Base-by-base conservation (phyloP, 2,888 invertebrate genomes). In the Clivina fossor region DNA sequence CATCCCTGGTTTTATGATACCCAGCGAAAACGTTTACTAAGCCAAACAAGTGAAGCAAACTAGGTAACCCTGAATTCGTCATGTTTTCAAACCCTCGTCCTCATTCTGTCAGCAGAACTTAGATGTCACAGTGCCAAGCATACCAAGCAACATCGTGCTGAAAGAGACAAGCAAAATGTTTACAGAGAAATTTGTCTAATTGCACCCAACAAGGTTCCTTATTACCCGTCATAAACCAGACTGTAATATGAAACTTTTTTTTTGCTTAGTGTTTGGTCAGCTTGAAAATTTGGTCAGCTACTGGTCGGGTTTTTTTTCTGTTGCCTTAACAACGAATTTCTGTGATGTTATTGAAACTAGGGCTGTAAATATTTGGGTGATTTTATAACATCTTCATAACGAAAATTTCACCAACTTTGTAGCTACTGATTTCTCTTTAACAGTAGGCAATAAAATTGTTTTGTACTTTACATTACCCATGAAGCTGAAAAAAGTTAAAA, bases 1-100 rank as follows among this genome's bases (percentile, higher is more conserved):
- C 26, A 5, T 26, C 26, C n/a, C n/a, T n/a, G n/a, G n/a, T n/a
- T n/a, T n/a, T n/a, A 8, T 26, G 30, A 32, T 13, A 32, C 9
- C 44, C 18, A 28, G 30, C 18, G 8, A 9, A 28, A n/a, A 30
- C 30, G 30, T 44, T 44, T 43, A 28, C 44, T 28, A 18, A 28
- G 30, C 44, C 30, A 44, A 18, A 30, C 9, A 16, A 33, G 47
- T 4, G 35, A 32, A 61, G 59, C 60, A 63, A 63, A 66, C 62
- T 65, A 64, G 66, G 65, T 64, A 67, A 65, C 66, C 66, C 63
- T 63, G 65, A 63, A 69, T 67, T 68, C 63, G 66, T 66, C 66
- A 65, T 47, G 47, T 47, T 35, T 32, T 46, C 30, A 41, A n/a
- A n/a, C n/a, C n/a, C n/a, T n/a, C n/a, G n/a, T n/a, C n/a, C n/a